These are phyloP conservation scores for Drosophila pseudoananassae DNA, from an alignment of 1,140 invertebrate species.

Conservation along the genomic window DNA sequence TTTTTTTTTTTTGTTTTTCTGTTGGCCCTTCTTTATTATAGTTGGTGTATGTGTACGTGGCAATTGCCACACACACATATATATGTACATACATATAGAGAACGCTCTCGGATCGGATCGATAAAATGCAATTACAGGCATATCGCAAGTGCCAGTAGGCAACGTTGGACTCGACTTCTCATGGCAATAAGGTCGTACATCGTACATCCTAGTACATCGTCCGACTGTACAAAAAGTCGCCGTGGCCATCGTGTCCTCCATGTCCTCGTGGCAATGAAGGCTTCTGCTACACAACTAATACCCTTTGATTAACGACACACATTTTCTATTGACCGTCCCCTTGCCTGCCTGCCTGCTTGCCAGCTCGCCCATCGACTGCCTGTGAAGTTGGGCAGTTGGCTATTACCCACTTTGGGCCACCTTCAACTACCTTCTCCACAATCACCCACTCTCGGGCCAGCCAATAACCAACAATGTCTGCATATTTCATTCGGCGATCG, in stretches of 20 bases:
- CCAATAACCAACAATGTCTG: slow-evolving; percentile 56
- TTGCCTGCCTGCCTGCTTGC: neutral
- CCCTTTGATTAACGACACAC: slow-evolving; percentile 82
- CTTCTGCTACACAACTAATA: slow-evolving; percentile 78
- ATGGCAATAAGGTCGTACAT: slow-evolving; percentile 78
- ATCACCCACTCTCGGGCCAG: neutral
- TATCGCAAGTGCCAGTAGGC: slow-evolving; percentile 80
- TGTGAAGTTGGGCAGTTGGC: slow-evolving; percentile 79
- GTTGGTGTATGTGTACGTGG: slow-evolving; percentile 54
- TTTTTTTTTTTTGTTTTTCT: slow-evolving; percentile 37
- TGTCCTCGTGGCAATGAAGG: slow-evolving; percentile 61
- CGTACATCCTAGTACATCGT: slow-evolving; percentile 64
- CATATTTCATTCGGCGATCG: slow-evolving; percentile 78
- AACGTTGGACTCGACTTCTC: slow-evolving; percentile 54
- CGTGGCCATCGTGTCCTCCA: slow-evolving; percentile 20
- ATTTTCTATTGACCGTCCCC: slow-evolving; percentile 76
- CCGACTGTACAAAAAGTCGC: slow-evolving; percentile 68
- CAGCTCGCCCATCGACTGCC: slow-evolving; percentile 8
- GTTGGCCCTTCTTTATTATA: slow-evolving; percentile 67
- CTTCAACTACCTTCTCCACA: neutral
- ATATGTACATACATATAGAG: slow-evolving; percentile 7
- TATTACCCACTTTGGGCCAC: neutral
- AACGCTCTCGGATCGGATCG: slow-evolving; percentile 67
- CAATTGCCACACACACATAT: slow-evolving; percentile 64
- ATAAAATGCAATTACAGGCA: slow-evolving; percentile 82